Evolutionary conservation across 2,888 invertebrate species (phyloP).

Genomic region (Leucania comma): DNA sequence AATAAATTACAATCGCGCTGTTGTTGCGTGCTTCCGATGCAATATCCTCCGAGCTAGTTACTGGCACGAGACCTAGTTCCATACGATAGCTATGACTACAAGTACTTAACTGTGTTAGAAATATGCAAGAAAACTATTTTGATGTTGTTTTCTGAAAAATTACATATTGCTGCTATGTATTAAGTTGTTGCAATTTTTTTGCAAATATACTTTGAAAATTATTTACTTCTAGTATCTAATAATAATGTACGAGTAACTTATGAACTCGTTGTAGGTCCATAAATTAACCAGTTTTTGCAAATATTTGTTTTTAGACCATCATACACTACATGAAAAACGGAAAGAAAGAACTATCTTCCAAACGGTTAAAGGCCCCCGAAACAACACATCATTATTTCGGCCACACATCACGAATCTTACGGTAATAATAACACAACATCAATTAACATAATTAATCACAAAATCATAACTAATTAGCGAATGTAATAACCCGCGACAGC

Average conservation of each 20-base stretch:
- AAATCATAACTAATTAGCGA: slow-evolving; percentile 63
- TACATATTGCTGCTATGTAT: neutral
- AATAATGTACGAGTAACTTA: neutral
- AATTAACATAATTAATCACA: slow-evolving; percentile 65
- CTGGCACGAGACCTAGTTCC: slow-evolving; percentile 60
- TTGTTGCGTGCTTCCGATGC: slow-evolving; percentile 71
- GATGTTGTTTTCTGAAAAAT: neutral
- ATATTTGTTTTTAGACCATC: neutral
- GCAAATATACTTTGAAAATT: neutral
- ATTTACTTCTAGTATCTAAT: too few species aligned
- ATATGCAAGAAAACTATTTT: slow-evolving; percentile 19
- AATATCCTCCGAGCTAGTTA: slow-evolving; percentile 67
- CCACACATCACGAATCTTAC: slow-evolving; percentile 56
- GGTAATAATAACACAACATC: slow-evolving; percentile 62
- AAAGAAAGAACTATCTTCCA: neutral
- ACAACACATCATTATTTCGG: slow-evolving; percentile 47
- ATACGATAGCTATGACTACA: slow-evolving; percentile 48
- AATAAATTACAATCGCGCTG: slow-evolving; percentile 62
- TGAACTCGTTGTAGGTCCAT: neutral
- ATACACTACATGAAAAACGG: neutral
- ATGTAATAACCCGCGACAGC: slow-evolving; percentile 60
- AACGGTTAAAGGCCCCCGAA: slow-evolving; percentile 26
- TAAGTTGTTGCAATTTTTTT: neutral
- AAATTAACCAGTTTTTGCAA: neutral
- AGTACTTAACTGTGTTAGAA: slow-evolving; percentile 11